Evolutionary conservation across 2,113 vertebrate species (phyloP).

Genomic region (Dicentrarchus labrax): DNA sequence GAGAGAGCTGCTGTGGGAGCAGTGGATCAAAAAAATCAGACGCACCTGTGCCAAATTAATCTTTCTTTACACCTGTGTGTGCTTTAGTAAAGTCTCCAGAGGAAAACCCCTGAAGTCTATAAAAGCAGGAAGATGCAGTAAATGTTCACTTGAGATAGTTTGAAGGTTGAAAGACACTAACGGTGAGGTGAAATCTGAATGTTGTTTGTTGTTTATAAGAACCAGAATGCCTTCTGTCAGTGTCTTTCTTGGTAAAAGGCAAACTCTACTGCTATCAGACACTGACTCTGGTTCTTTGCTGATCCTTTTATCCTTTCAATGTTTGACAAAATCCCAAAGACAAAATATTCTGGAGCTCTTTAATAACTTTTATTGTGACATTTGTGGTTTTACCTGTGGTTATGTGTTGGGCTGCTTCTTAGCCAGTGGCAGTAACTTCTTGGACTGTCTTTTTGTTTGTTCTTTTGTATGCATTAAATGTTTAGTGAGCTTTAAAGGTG

Average conservation of each 20-base stretch:
- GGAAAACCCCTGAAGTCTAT: not conserved
- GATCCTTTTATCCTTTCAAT: too few relatives aligned
- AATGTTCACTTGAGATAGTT: not conserved
- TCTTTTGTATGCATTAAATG: not conserved
- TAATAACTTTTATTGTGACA: too few relatives aligned
- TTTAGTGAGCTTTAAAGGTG: not conserved
- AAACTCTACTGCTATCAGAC: not conserved
- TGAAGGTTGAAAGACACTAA: not conserved
- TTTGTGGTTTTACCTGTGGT: not conserved
- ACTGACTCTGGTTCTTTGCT: not conserved
- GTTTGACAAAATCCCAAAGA: not conserved
- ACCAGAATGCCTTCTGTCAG: not conserved
- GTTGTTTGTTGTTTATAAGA: not conserved
- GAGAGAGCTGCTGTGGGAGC: constrained; percentile 1
- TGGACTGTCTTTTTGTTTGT: too few relatives aligned
- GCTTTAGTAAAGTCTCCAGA: not conserved
- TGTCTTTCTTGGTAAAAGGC: not conserved
- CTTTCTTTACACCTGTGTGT: constrained; percentile 7
- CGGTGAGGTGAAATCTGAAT: not conserved
- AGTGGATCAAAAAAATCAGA: constrained; percentile 10
- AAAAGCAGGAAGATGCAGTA: not conserved
- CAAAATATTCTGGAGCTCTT: not conserved
- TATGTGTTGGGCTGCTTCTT: not conserved
- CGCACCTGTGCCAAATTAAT: constrained; percentile 23
- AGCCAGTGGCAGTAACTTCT: not conserved